Conservation (phyloP, 2,888 invertebrate species). For the Leptinotarsa peninsularis region DNA sequence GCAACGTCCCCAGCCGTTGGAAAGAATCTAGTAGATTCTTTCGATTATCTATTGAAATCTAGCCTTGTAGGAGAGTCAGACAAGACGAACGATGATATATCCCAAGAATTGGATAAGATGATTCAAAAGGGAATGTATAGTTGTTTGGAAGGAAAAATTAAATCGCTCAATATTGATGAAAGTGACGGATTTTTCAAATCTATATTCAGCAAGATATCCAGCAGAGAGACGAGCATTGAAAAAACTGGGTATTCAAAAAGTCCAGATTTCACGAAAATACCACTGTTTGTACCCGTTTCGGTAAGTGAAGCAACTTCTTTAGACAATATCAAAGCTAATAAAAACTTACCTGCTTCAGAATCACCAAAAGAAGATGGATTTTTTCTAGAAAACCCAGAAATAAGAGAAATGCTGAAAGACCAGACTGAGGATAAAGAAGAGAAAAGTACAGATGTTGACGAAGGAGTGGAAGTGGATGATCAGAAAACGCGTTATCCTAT, state of each 20-base stretch:
- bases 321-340: constrained; percentile 48
- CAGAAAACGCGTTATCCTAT: constrained; percentile 65
- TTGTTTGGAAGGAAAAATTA: constrained; percentile 63
- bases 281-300: constrained; percentile 48
- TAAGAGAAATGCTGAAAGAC: constrained; percentile 27
- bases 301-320: constrained; percentile 52
- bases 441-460: constrained; percentile 17
- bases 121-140: constrained; percentile 65
- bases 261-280: constrained; percentile 56
- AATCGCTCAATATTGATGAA: constrained; percentile 57
- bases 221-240: constrained; percentile 47
- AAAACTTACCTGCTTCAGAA: constrained; percentile 51
- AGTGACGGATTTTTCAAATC: constrained; percentile 62
- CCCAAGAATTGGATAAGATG: constrained; percentile 63
- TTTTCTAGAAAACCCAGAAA: constrained; percentile 54
- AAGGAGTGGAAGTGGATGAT: constrained; percentile 33
- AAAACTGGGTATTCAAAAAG: constrained; percentile 52
- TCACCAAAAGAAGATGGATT: constrained; percentile 49
- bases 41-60: constrained; percentile 58
- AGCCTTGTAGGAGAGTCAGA: constrained; percentile 51
- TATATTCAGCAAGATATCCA: constrained; percentile 51
- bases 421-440: constrained; percentile 27
- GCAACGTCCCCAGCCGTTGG: constrained; percentile 50
- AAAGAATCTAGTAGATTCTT: constrained; percentile 53
- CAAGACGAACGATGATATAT: constrained; percentile 64